Evolutionary conservation across 2,888 invertebrate species (phyloP).

Genomic region (Choristoneura rosaceana): DNA sequence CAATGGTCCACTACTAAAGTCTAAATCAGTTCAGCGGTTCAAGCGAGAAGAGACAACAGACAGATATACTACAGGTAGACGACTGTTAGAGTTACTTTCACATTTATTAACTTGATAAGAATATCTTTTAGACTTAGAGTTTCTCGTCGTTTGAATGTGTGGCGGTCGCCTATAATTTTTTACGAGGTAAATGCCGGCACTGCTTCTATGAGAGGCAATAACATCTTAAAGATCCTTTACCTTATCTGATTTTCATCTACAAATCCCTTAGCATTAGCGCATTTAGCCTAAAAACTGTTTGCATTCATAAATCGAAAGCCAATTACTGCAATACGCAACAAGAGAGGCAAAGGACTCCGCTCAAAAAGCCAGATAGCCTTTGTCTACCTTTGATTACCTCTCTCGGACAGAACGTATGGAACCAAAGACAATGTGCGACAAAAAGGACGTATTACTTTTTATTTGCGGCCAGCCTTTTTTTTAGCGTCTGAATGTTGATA

Average conservation of each 20-base stretch:
- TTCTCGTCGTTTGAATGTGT: no score
- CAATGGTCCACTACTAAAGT: no score
- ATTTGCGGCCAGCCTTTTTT: constrained; percentile 44
- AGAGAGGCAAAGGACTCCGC: constrained; percentile 64
- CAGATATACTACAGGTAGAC: no score
- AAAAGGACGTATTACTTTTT: constrained; percentile 59
- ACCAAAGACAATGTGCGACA: constrained; percentile 57
- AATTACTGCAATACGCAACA: constrained; percentile 77
- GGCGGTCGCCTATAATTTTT: no score
- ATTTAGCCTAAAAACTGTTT: constrained; percentile 46
- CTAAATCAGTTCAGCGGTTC: no score
- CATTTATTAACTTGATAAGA: no score
- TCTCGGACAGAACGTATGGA: constrained; percentile 46
- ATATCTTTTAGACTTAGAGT: no score
- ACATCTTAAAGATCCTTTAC: no score
- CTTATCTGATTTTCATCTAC: background rate
- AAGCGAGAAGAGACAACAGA: no score
- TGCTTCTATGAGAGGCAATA: no score
- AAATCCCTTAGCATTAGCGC: background rate
- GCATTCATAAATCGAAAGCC: constrained; percentile 70
- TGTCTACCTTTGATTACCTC: constrained; percentile 82
- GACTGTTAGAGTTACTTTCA: no score
- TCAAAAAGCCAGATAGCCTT: constrained; percentile 77
- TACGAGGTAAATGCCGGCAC: no score
- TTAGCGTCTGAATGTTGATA: constrained; percentile 45